A percentile compares a stretch with the other conserved stretches of the same genome.
phyloP scores from a whole-genome alignment of 2,888 invertebrate species.

The Leptothorax acervorum region DNA sequence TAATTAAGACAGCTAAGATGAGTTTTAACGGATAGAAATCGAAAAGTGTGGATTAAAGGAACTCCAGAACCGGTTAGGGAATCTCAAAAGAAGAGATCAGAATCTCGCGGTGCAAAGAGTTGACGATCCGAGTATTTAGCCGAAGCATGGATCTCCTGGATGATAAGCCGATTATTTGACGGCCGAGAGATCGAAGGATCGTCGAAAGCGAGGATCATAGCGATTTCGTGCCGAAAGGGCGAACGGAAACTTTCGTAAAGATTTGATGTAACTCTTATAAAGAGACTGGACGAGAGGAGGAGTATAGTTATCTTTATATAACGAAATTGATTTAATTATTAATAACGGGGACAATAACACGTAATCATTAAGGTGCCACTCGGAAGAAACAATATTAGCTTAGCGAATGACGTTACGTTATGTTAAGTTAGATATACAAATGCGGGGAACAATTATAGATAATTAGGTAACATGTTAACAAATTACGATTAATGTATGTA shows the following conservation, averaged over 20 bases:
- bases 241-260: slow-evolving; percentile 13
- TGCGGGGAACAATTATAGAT: slow-evolving; percentile 11
- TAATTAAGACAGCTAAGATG: background rate
- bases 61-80: background rate
- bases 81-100: background rate
- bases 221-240: background rate
- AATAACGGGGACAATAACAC: slow-evolving; percentile 1
- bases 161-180: background rate
- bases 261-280: slow-evolving; percentile 17
- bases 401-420: slow-evolving; percentile 39
- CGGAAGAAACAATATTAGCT: slow-evolving; percentile 10
- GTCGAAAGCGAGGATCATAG: background rate
- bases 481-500: slow-evolving; percentile 29
- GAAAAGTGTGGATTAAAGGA: background rate
- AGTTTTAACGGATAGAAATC: background rate
- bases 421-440: slow-evolving; percentile 30
- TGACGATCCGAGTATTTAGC: background rate
- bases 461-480: slow-evolving; percentile 22
- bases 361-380: slow-evolving; percentile 25
- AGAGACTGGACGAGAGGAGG: background rate
- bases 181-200: background rate
- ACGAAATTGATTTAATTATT: background rate
- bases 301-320: background rate
- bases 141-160: background rate
- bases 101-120: background rate